phyloP scores from a whole-genome alignment of 2,888 invertebrate genomes.

The Pseudanteris insignis region DNA sequence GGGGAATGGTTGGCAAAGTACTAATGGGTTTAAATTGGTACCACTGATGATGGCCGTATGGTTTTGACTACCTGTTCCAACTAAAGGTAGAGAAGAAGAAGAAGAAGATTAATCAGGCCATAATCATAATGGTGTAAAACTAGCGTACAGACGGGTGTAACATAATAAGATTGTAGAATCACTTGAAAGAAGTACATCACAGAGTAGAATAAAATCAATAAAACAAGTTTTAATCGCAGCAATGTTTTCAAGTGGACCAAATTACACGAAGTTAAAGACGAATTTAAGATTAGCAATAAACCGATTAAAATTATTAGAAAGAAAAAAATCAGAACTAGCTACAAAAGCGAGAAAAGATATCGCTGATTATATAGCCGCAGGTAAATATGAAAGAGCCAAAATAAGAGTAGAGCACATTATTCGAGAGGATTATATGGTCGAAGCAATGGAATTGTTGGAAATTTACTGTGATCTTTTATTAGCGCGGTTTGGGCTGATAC shows the following conservation, averaged over 20 bases:
- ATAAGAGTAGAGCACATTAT: constrained; percentile 99
- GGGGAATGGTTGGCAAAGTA: no score
- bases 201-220: no score
- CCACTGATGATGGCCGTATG: no score
- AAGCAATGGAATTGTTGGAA: constrained; percentile 98
- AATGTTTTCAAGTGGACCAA: constrained; percentile 92
- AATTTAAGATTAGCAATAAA: constrained; percentile 92
- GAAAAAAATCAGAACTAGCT: constrained; percentile 96
- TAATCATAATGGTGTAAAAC: no score
- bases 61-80: no score
- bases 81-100: no score
- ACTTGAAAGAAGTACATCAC: no score
- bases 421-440: constrained; percentile 97
- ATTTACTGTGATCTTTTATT: constrained; percentile 98
- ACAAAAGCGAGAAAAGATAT: constrained; percentile 97
- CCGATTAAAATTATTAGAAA: constrained; percentile 92
- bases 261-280: constrained; percentile 96
- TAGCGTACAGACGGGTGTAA: no score
- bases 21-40: no score
- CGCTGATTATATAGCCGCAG: constrained; percentile 90
- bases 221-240: no score
- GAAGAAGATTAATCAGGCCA: no score
- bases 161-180: no score
- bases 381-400: constrained; percentile 88
- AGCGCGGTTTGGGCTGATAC: constrained; percentile 95